phyloP scores from a whole-genome alignment of 2,888 invertebrate species.

The Capitulum mitella region DNA sequence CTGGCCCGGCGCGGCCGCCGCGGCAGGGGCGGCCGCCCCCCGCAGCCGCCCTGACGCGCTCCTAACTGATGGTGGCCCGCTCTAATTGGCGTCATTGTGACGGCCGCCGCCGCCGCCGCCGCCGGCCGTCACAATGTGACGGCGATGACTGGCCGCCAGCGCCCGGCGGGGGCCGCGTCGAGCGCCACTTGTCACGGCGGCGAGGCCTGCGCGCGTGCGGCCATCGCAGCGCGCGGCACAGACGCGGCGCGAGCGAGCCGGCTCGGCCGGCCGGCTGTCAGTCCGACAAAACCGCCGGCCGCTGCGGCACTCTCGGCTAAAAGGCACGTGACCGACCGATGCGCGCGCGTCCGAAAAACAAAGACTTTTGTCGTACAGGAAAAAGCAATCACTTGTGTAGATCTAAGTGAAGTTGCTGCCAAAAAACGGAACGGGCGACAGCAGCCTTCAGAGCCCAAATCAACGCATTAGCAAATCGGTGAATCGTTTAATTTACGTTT shows the following conservation, averaged over 20 bases:
- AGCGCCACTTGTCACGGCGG: constrained; percentile 6
- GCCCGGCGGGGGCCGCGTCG: not conserved
- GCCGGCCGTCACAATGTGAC: not conserved
- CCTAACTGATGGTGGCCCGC: not conserved
- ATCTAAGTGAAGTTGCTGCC: not conserved
- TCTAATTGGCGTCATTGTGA: constrained; percentile 22
- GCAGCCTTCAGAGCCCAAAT: not conserved
- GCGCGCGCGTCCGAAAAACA: constrained; percentile 4
- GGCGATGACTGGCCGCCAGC: not conserved
- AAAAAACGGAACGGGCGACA: not conserved
- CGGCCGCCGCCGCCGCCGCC: not conserved
- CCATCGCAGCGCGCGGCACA: not conserved
- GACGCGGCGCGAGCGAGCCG: not conserved
- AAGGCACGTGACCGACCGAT: not conserved
- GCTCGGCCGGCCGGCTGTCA: not conserved
- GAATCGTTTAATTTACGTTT: not conserved
- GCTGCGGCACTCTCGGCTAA: not conserved
- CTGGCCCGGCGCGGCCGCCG: not conserved
- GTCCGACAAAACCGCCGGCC: not conserved
- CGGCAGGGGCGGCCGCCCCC: not conserved
- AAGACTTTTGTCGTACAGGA: not conserved
- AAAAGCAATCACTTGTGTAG: not conserved
- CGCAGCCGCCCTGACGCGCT: not conserved
- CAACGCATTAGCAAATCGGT: constrained; percentile 16
- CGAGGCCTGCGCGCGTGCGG: not conserved